A percentile compares a stretch with the other conserved stretches of the same genome.
These are phyloP conservation scores for Crematogaster levior DNA, from an alignment of 2,888 invertebrate species.

Conservation along the genomic window DNA sequence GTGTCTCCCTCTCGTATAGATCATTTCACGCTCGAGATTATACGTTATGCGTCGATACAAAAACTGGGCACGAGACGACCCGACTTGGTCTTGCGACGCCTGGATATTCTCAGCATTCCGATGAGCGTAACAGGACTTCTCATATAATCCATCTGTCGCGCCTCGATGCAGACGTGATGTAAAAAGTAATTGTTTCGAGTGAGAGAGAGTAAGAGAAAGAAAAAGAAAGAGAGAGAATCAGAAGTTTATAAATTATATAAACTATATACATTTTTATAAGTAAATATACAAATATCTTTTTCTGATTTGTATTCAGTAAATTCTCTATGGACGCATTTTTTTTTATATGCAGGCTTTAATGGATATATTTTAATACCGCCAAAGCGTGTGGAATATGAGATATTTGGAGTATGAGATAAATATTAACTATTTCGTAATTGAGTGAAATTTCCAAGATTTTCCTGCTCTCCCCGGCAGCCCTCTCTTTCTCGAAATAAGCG, in stretches of 20 bases:
- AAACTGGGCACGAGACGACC: constrained; percentile 53
- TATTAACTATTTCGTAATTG: constrained; percentile 16
- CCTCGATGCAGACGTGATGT: neutral
- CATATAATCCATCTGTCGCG: constrained; percentile 50
- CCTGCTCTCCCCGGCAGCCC: neutral
- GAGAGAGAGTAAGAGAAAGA: neutral
- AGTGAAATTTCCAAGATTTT: neutral
- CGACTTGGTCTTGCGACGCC: constrained; percentile 49
- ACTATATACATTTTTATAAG: neutral
- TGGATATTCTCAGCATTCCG: constrained; percentile 68
- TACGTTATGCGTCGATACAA: constrained; percentile 48
- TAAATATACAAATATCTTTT: neutral
- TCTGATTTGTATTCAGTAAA: neutral
- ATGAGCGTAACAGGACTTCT: constrained; percentile 57
- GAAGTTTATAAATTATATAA: neutral
- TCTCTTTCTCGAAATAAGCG: constrained; percentile 15
- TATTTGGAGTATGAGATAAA: neutral
- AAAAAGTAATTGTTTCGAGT: constrained; percentile 27
- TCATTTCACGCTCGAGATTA: constrained; percentile 71
- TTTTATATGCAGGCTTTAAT: neutral
- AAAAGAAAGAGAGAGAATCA: neutral
- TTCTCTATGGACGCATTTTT: neutral
- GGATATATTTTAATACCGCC: neutral
- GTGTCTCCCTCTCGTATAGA: constrained; percentile 50
- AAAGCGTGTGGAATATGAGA: too few species aligned